A percentile compares a stretch with the other conserved stretches of the same genome.
Evolutionary conservation across 2,797 vertebrate species (phyloP).

Genomic region (Girardinus metallicus): DNA sequence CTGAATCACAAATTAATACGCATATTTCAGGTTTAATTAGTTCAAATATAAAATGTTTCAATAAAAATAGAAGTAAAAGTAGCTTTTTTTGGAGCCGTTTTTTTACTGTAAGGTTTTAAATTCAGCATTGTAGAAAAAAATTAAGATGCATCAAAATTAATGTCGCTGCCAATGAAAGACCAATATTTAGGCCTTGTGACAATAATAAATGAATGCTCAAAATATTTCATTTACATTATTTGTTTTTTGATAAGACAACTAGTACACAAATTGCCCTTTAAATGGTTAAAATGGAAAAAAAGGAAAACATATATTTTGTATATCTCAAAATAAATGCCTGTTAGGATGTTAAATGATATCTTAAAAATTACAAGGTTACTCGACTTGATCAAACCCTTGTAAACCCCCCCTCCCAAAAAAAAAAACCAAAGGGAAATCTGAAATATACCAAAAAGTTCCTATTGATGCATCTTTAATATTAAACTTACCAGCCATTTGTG

Average conservation of each 20-base stretch:
- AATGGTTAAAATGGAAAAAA: neutral
- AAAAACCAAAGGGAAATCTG: neutral
- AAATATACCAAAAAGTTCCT: neutral
- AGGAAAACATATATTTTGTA: neutral
- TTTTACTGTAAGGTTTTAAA: neutral
- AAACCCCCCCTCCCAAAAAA: too few relatives aligned
- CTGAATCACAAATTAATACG: neutral
- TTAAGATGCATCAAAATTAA: neutral
- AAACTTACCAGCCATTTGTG: constrained; percentile 82
- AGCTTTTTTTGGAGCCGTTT: neutral
- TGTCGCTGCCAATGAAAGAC: neutral
- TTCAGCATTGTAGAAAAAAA: neutral
- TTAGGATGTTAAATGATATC: neutral
- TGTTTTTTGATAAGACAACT: neutral
- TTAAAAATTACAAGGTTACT: neutral
- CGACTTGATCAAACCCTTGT: neutral
- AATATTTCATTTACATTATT: neutral
- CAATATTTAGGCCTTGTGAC: neutral
- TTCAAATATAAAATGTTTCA: neutral
- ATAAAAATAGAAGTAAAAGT: neutral
- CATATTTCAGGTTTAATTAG: neutral
- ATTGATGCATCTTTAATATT: constrained; percentile 19
- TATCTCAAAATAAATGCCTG: neutral
- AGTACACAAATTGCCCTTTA: neutral
- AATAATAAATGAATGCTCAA: neutral